These are phyloP conservation scores for Helicoverpa armigera DNA, from an alignment of 1,140 invertebrate species.

Conservation along the genomic window DNA sequence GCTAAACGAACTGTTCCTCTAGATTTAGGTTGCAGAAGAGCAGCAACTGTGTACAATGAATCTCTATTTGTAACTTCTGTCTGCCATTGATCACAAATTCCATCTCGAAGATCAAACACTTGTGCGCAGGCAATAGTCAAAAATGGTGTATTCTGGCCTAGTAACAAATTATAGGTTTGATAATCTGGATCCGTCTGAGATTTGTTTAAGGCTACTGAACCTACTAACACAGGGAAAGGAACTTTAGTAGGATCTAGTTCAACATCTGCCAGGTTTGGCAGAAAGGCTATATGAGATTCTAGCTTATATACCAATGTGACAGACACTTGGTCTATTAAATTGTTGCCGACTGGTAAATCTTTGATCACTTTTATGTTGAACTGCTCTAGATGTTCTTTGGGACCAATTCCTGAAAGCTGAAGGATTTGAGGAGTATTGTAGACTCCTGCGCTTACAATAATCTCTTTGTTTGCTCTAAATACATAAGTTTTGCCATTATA, in stretches of 20 bases:
- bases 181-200: conserved; percentile 23
- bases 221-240: conserved; percentile 12
- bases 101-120: conserved; percentile 5
- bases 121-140: neutral
- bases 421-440: conserved; percentile 45
- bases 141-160: conserved; percentile 31
- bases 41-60: conserved; percentile 13
- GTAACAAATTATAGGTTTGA: conserved; percentile 4
- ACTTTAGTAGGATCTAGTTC: neutral
- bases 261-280: neutral
- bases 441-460: conserved; percentile 41
- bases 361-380: conserved; percentile 10
- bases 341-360: conserved; percentile 31
- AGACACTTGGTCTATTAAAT: conserved; percentile 26
- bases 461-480: conserved; percentile 40
- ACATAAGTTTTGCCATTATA: conserved; percentile 6
- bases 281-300: neutral
- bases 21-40: conserved; percentile 13
- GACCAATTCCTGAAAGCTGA: conserved; percentile 16
- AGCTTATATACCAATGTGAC: conserved; percentile 24
- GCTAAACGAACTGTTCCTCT: conserved; percentile 16
- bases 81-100: conserved; percentile 21
- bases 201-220: conserved; percentile 8
- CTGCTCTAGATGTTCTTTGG: conserved; percentile 19
- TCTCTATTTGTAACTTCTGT: conserved; percentile 1